Evolutionary conservation across 1,140 invertebrate genomes (phyloP), one percentile per base, ranked within the genome.

Genomic region (Scaptomyza pallida): DNA sequence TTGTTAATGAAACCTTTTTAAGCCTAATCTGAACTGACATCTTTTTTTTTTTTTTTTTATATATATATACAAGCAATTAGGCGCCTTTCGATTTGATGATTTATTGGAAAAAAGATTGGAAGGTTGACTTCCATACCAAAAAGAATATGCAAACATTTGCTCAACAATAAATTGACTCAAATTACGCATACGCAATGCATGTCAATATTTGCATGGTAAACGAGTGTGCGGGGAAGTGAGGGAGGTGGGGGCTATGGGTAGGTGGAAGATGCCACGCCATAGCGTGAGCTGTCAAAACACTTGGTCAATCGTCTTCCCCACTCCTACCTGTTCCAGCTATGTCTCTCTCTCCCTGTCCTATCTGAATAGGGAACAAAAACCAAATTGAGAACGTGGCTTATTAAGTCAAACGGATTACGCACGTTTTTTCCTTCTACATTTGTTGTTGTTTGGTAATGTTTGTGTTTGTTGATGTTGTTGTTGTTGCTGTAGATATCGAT

Each of bases 401-500:
- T 83, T 83, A 83, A 83, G 80, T 83, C 79, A 61, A 71, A 78
- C 59, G 79, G 79, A 78, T 83, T 83, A 83, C 65, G 71, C 79
- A 75, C 68, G 50, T 43, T 52, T 56, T 4, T 15, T 12, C 17
- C 47, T n/a, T 21, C 0, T 2, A 1, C 17, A 17, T 8, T 10
- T 26, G 48, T 50, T 6, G 15, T 48, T 12, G 19, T 48, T 13
- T 13, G 23, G 23, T 26, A 4, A 26, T 26, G 2, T 2, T 21
- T 21, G 19, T 26, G 13, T 15, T 16, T 37, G 13, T 9, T 54
- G 43, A 26, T 23, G 13, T 16, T 68, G 47, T 35, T 41, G 23
- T 41, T 23, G 30, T 33, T 43, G 45, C 9, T 67, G 57, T 52
- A 21, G 35, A 35, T 33, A 33, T 63, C 33, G 44, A 33, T 43